Evolutionary conservation across 1,140 invertebrate genomes (phyloP), one percentile per base, ranked within the genome.

Genomic region (Oryctes rhinoceros): DNA sequence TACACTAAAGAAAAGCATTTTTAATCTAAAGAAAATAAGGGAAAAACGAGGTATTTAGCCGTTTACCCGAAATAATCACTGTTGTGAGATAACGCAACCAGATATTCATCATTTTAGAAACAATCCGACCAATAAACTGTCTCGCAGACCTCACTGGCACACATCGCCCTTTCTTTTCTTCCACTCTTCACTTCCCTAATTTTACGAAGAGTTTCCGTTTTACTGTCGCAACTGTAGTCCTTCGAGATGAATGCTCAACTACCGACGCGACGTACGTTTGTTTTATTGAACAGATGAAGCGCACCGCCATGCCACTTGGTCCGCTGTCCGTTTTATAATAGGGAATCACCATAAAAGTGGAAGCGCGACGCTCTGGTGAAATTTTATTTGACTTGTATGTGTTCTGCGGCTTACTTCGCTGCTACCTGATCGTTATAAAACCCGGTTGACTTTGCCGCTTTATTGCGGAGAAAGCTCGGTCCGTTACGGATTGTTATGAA

Each of bases 361-460:
- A 15, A 71, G 65, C 65, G 35, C 65, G 65, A 24, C 53, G 20
- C 65, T 30, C 35, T 71, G 65, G 65, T 71, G 65, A 71, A 71
- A 71, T 71, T 71, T 71, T 71, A 71, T 71, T 71, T 71, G 65
- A 71, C 24, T 35, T 37, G 20, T 20, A 71, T 35, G 24, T 24
- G 53, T 71, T 37, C 65, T 71, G 65, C 65, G 65, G 65, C 65
- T 71, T 71, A 71, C 20, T 35, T 24, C 24, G 20, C 24, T 24
- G 65, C 65, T 71, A 71, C 65, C 65, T 71, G 65, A 71, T 71
- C 65, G 11, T 37, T 35, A 71, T 30, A 71, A 62, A 71, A 71
- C 65, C 7, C 37, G 24, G 35, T 71, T 11, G 24, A 4, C 35
- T 20, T 24, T 18, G 18, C 53, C 53, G 53, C 53, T 59, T 59